Conservation (phyloP, 2,888 invertebrate species). For the Urechis unicinctus region DNA sequence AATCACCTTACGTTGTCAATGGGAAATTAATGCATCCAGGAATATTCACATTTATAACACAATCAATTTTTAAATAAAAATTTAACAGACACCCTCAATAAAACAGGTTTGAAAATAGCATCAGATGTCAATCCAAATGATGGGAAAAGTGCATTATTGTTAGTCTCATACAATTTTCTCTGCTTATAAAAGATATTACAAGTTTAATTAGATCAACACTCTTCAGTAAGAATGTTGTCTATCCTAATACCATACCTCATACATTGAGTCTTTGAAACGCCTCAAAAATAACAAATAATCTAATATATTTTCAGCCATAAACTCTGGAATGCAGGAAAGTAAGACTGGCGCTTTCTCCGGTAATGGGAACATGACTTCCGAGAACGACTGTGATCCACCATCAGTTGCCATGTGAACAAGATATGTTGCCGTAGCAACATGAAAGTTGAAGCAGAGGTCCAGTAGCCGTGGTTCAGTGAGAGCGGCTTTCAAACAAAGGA, state of each 20-base stretch:
- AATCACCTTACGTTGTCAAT: no score
- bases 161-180: no score
- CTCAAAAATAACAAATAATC: conserved; percentile 67
- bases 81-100: no score
- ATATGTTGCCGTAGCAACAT: conserved; percentile 78
- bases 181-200: no score
- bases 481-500: conserved; percentile 55
- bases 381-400: conserved; percentile 26
- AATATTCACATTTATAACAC: not conserved
- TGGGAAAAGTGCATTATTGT: no score
- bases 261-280: conserved; percentile 41
- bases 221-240: not conserved
- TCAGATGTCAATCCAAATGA: no score
- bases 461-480: conserved; percentile 70
- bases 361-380: conserved; percentile 35
- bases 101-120: no score
- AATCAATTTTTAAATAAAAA: no score
- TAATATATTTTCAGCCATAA: conserved; percentile 79
- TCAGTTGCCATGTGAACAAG: conserved; percentile 70
- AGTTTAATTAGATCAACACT: not conserved
- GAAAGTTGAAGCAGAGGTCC: conserved; percentile 66
- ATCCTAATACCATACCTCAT: conserved; percentile 30
- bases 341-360: conserved; percentile 28
- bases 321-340: conserved; percentile 73
- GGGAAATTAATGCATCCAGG: no score